phyloP scores from a whole-genome alignment of 2,113 vertebrate genomes.

The Zingel zingel region DNA sequence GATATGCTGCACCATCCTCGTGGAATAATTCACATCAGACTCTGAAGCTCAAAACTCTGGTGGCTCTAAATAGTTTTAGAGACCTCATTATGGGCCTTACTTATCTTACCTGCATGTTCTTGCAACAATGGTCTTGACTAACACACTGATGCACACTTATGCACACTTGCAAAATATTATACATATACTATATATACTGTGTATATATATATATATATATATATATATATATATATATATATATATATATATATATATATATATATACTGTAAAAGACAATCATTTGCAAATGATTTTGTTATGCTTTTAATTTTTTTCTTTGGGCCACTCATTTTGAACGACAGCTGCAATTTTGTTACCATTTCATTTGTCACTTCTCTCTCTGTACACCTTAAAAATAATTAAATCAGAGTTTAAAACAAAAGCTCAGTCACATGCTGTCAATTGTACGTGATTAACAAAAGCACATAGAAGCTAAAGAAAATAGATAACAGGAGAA shows the following conservation, averaged over 20 bases:
- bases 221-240: background rate
- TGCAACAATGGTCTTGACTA: background rate
- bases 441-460: conserved; percentile 39
- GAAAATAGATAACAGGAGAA: conserved; percentile 26
- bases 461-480: conserved; percentile 31
- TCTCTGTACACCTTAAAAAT: conserved; percentile 22
- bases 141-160: background rate
- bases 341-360: conserved; percentile 38
- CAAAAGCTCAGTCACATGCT: conserved; percentile 33
- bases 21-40: conserved; percentile 1
- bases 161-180: too few species aligned
- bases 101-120: background rate
- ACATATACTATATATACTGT: background rate
- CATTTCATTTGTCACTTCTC: conserved; percentile 6
- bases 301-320: background rate
- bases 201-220: background rate
- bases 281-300: background rate
- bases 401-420: conserved; percentile 51
- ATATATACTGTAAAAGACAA: too few species aligned
- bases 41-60: background rate
- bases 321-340: conserved; percentile 22
- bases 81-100: background rate
- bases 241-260: too few species aligned
- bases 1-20: background rate
- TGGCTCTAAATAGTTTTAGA: background rate